These are phyloP conservation scores for Phylloscopus trochilus DNA, from an alignment of 2,113 vertebrate genomes.

Conservation along the genomic window DNA sequence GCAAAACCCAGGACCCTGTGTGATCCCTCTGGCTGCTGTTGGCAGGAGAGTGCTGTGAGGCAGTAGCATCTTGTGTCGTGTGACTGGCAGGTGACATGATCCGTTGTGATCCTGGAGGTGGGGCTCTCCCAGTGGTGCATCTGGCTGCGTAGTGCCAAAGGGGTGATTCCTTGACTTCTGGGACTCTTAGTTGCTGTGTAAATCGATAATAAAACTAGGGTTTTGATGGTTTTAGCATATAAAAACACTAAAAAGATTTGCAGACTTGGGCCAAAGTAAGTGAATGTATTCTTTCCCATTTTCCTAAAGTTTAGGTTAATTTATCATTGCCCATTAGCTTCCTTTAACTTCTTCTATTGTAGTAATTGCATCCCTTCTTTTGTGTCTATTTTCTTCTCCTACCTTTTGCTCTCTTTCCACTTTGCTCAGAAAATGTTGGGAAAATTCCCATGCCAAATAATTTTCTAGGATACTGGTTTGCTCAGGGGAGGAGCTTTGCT, in stretches of 20 bases:
- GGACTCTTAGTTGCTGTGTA: neutral
- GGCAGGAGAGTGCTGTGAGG: neutral
- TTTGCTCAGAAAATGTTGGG: neutral
- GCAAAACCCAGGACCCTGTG: neutral
- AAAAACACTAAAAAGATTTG: neutral
- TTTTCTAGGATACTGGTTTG: neutral
- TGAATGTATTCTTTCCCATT: neutral
- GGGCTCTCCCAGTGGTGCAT: neutral
- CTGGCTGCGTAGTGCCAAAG: neutral
- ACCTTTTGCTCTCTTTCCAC: neutral
- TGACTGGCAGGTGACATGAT: neutral
- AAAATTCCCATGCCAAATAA: neutral
- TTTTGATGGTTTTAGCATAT: neutral
- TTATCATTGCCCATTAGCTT: neutral
- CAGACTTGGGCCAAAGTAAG: neutral
- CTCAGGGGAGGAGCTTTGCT: neutral
- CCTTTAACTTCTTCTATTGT: neutral
- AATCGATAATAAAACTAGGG: neutral
- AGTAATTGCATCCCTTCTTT: neutral
- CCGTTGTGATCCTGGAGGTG: neutral
- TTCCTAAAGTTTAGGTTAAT: neutral
- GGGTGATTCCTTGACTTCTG: neutral
- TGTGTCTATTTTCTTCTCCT: neutral
- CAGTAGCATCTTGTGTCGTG: neutral
- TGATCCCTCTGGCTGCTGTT: neutral